Base-by-base conservation (phyloP, 1,140 invertebrate species). In the Spodoptera frugiperda region DNA sequence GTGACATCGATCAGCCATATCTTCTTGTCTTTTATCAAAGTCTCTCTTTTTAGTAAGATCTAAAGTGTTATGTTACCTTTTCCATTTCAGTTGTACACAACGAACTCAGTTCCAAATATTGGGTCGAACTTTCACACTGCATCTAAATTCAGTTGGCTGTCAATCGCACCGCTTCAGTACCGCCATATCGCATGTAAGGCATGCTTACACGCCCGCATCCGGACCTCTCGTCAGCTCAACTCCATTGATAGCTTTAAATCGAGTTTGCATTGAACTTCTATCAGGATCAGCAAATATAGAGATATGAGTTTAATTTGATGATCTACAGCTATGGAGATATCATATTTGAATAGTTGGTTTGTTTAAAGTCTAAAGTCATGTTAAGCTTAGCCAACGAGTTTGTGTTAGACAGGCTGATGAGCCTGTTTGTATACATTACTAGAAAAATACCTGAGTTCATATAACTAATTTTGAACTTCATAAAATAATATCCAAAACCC, bases 151-250 rank as follows among this genome's bases (percentile, higher is more conserved):
- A 25, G 54, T 57, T 19, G 54, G 54, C 33, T 44, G 59, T 63
- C 59, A 63, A 63, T 63, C 9, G 33, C 15, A 15, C 33, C 33
- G 59, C 17, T 33, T 44, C 59, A 25, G 44, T 68, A 51, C 46
- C 39, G 49, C 57, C 51, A 55, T 55, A 76, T 76, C 63, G 48
- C 51, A 15, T 39, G n/a, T 61, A 61, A 39, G 33, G 33, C 39
- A 63, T 33, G 59, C 44, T 70, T 70, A 54, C 67, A 70, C 53
- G 53, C 68, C 68, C 68, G 68, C 68, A 72, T 72, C 39, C 68
- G 53, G n/a, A 9, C 17, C 51, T 72, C 30, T 33, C 67, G 68
- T 72, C 53, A 46, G 68, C 17, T 54, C 9, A 55, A 19, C 15
- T 57, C 68, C 33, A 57, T 57, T 72, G 33, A 72, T 72, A 72